Percentiles rank a stretch among this genome's conserved stretches.
These are phyloP conservation scores for Caiman crocodilus DNA, from an alignment of 2,797 vertebrate genomes.

Conservation along the genomic window DNA sequence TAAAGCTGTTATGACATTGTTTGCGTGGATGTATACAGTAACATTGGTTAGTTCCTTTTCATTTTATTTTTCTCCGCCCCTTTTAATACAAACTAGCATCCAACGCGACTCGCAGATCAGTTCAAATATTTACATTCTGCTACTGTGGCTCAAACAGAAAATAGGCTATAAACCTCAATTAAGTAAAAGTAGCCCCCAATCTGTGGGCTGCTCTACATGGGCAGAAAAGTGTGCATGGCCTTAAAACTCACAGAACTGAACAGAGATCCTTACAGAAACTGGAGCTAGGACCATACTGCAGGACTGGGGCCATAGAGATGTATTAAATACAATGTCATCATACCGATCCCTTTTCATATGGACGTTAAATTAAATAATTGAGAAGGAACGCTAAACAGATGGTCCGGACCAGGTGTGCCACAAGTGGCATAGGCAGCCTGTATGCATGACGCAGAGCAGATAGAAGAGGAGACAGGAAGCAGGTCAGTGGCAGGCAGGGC, in stretches of 20 bases:
- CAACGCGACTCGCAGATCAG: constrained; percentile 28
- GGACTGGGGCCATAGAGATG: neutral
- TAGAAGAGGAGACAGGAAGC: too few relatives aligned
- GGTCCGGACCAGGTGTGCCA: too few relatives aligned
- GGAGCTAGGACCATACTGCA: neutral
- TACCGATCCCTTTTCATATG: rapidly evolving
- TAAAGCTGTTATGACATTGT: neutral
- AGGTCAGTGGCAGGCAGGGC: too few relatives aligned
- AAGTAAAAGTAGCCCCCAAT: constrained; percentile 22
- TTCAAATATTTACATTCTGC: constrained; percentile 70
- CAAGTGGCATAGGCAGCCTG: too few relatives aligned
- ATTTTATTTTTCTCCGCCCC: neutral
- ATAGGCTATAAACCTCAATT: constrained; percentile 5
- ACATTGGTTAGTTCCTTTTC: neutral
- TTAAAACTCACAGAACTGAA: neutral
- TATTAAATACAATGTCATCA: neutral
- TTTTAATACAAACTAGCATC: neutral
- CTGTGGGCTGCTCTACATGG: neutral
- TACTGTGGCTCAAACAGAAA: constrained; percentile 43
- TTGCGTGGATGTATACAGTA: neutral
- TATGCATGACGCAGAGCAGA: too few relatives aligned
- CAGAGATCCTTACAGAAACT: too few relatives aligned
- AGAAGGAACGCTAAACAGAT: too few relatives aligned
- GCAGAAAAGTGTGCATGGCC: neutral
- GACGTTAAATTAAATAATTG: neutral